These are phyloP conservation scores for Brachionus koreanus DNA, from an alignment of 1,140 invertebrate species.

Conservation along the genomic window DNA sequence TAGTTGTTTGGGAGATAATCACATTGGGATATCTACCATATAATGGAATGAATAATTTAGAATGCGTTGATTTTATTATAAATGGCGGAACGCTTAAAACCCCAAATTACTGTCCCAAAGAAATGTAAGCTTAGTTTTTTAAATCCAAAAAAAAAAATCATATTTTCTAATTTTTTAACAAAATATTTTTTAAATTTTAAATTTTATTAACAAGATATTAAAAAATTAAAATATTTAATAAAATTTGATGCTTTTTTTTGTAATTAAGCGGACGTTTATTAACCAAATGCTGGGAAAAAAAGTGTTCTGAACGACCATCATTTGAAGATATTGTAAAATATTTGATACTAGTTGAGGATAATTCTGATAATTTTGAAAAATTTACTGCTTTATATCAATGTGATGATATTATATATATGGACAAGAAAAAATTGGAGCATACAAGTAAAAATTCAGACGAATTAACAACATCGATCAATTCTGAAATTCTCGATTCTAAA, in stretches of 20 bases:
- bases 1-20: slow-evolving; percentile 81
- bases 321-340: neutral
- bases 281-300: neutral
- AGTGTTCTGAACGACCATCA: neutral
- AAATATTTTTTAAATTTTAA: no score
- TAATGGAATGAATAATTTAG: slow-evolving; percentile 30
- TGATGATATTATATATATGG: neutral
- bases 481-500: neutral
- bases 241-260: neutral
- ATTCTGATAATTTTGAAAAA: neutral
- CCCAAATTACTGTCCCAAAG: neutral
- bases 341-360: neutral
- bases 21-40: slow-evolving; percentile 39
- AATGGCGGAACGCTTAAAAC: slow-evolving; percentile 1
- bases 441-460: neutral
- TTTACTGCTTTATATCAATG: neutral
- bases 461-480: neutral
- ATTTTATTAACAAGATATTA: no score
- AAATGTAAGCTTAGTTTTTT: neutral
- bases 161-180: no score
- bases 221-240: neutral
- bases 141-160: no score
- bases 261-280: neutral
- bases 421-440: neutral
- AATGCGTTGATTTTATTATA: neutral